Evolutionary conservation across 2,113 vertebrate species (phyloP), one percentile per base, ranked within the genome.

Genomic region (Chloropsis cyanopogon): DNA sequence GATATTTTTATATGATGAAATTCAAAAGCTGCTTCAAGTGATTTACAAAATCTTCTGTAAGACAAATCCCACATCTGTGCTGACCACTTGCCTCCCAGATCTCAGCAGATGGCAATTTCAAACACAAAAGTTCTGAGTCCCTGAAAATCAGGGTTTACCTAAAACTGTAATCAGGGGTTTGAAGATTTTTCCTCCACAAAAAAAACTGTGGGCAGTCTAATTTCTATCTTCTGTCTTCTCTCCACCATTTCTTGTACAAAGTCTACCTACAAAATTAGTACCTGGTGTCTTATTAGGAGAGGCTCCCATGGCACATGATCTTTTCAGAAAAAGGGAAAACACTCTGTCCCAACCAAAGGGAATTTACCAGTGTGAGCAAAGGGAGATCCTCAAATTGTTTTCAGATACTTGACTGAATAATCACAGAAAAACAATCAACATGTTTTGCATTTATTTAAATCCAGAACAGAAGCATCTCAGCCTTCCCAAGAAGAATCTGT

Each of bases 21-120:
- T 83, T 91, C 91, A 47, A 92, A 95, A 92, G 93, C 88, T 73
- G 91, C 88, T 90, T 92, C 97, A 86, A 88, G 82, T 86, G 73
- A 94, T 92, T 90, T 95, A 94, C 92, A 80, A 84, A 96, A 95
- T 86, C 78, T 78, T 79, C 95, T 95, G 86, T 91, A 90, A 86
- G 78, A 95, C 90, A 91, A 95, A 94, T 94, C 88, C 90, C 92
- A 85, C 96, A 95, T 97, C 96, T 97, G 95, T 68, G 88, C 95
- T 88, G 86, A 92, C 94, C 90, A 49, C 90, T 94, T 28, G 90
- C 92, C 86, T 86, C 88, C 95, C 95, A 95, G 95, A 83, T 89
- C 89, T 96, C 95, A 60, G 86, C 96, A 96, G 96, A 97, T 91
- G 95, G 95, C 4, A 8, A 71, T 73, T 75, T 75, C 89, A 68